Percentiles rank a stretch among this genome's conserved stretches.
phyloP scores from a whole-genome alignment of 2,888 invertebrate species.

The Pycnomerus fuliginosus region DNA sequence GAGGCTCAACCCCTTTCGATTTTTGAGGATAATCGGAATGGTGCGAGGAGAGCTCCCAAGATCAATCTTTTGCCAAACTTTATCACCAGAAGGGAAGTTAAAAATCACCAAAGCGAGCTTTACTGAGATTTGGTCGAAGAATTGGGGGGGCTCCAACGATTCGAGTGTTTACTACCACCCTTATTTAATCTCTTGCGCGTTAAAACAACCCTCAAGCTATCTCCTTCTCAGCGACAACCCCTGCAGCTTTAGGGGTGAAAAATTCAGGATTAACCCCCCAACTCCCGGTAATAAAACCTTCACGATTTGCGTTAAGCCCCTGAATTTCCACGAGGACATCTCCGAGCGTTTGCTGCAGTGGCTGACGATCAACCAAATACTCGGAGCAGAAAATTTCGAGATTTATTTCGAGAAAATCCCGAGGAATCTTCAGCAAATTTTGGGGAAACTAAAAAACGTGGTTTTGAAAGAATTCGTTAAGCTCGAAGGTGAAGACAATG shows the following conservation, averaged over 20 bases:
- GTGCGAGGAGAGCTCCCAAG: no score
- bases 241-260: conserved; percentile 45
- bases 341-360: conserved; percentile 66
- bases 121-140: conserved; percentile 64
- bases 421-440: conserved; percentile 52
- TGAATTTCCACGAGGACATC: conserved; percentile 65
- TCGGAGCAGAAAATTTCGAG: conserved; percentile 67
- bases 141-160: conserved; percentile 60
- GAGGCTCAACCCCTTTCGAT: neutral
- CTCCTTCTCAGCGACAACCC: conserved; percentile 58
- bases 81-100: conserved; percentile 41
- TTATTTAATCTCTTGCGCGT: conserved; percentile 64
- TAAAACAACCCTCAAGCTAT: conserved; percentile 49
- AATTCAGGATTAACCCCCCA: conserved; percentile 14
- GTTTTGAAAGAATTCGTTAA: conserved; percentile 8
- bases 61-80: conserved; percentile 62
- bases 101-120: conserved; percentile 53
- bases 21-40: neutral
- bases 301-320: conserved; percentile 71
- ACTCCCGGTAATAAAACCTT: conserved; percentile 48
- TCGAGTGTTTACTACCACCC: conserved; percentile 57
- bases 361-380: conserved; percentile 66
- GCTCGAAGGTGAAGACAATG: conserved; percentile 15
- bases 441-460: conserved; percentile 5
- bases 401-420: conserved; percentile 65